Evolutionary conservation across 2,113 vertebrate genomes (phyloP), one percentile per base, ranked within the genome.

Genomic region (Phylloscopus trochiloides): DNA sequence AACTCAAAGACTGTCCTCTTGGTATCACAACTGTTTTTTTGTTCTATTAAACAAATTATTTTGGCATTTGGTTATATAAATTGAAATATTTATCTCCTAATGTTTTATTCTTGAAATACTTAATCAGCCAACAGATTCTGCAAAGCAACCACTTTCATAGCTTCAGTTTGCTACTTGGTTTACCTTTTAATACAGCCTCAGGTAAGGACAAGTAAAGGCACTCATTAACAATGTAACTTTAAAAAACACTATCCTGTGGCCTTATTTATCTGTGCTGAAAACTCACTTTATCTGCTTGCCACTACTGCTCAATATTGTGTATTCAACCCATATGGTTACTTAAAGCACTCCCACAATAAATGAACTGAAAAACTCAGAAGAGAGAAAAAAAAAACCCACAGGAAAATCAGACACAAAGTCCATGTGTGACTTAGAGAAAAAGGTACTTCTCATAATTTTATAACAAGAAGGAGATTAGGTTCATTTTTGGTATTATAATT

Each of bases 181-280:
- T 38, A 31, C 6, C n/a, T 48, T 86, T 76, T 19, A 57, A 40
- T 19, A 34, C 5, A 65, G 36, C 3, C 21, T 48, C 45, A 47
- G 28, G 28, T 10, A 79, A 40, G 0, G 65, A 88, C 12, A 72
- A 88, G 17, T 21, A 11, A 61, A 74, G 14, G n/a, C 5, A 48
- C 6, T 52, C 9, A 31, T 15, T 9, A 52, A 52, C 10, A 21
- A 52, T 8, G 1, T 7, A 52, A 38, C 36, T 68, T 15, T 3
- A 54, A 52, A 61, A 68, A 12, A 0, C 25, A 43, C 11, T 29
- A 1, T 14, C 4, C 17, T 38, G 8, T 21, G 17, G 3, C 14
- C 5, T 68, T 36, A 48, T 20, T 72, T 54, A 66, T 12, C 15
- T 51, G 1, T 19, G 15, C 16, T 32, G 3, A 9, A 58, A 9